Conservation (phyloP, 64 coral and sea anemone species). For the Cladopsammia gracilis region DNA sequence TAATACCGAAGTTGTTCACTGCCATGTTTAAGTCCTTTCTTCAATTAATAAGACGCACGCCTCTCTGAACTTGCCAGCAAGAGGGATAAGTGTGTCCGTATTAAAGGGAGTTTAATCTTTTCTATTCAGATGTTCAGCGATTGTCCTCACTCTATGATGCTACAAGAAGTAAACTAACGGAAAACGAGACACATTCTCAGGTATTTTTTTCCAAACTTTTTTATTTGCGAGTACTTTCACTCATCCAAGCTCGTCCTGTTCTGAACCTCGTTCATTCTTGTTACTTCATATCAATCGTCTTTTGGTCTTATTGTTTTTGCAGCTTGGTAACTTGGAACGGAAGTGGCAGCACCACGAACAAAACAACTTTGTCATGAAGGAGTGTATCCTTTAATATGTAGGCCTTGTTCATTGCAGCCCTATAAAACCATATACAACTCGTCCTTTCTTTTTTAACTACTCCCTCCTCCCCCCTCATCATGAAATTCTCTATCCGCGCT, state of each 20-base stretch:
- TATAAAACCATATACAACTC: too few species aligned
- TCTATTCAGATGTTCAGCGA: slow-evolving; percentile 72
- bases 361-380: slow-evolving; percentile 99
- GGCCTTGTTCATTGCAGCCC: neutral
- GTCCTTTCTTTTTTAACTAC: neutral
- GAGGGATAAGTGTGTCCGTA: too few species aligned
- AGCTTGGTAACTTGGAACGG: slow-evolving; percentile 97
- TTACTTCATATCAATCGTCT: neutral
- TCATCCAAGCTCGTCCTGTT: neutral
- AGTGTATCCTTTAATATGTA: slow-evolving; percentile 81
- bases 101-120: neutral
- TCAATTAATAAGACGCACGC: too few species aligned
- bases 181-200: slow-evolving; percentile 98
- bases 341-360: slow-evolving; percentile 99
- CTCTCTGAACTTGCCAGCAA: too few species aligned
- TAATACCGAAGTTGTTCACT: too few species aligned
- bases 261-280: neutral
- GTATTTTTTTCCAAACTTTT: slow-evolving; percentile 13
- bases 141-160: slow-evolving; percentile 86
- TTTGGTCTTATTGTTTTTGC: neutral
- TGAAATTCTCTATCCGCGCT: too few species aligned
- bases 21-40: too few species aligned
- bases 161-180: slow-evolving; percentile 86
- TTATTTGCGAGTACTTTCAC: too few species aligned
- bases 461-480: too few species aligned